phyloP scores from a whole-genome alignment of 2,888 invertebrate species.

The Rhyacophila evoluta region DNA sequence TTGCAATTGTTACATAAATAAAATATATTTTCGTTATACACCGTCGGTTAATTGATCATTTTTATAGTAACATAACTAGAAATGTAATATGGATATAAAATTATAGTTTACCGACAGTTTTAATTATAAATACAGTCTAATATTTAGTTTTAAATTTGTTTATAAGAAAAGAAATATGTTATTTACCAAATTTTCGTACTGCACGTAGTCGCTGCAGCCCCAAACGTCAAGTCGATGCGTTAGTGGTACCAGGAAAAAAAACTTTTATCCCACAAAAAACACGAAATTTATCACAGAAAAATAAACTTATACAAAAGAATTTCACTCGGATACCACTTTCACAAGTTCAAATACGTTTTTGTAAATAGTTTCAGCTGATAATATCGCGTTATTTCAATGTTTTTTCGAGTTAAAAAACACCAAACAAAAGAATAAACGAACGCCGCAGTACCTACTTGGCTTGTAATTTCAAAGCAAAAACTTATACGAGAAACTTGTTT shows the following conservation, averaged over 20 bases:
- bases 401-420: neutral
- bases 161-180: no score
- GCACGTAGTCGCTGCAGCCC: neutral
- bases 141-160: no score
- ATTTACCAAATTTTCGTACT: neutral
- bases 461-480: neutral
- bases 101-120: no score
- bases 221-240: neutral
- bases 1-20: no score
- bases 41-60: no score
- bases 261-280: conserved; percentile 22
- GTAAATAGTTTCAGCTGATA: neutral
- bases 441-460: neutral
- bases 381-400: neutral
- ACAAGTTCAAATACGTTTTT: neutral
- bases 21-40: no score
- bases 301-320: neutral
- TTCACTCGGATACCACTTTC: neutral
- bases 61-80: no score
- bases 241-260: neutral
- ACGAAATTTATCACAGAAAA: conserved; percentile 9
- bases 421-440: neutral
- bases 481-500: neutral
- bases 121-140: no score
- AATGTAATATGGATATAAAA: no score